Percentiles rank a stretch among this genome's conserved stretches.
These are phyloP conservation scores for Drosophila pseudoobscura DNA, from an alignment of 1,140 invertebrate genomes.

Conservation along the genomic window DNA sequence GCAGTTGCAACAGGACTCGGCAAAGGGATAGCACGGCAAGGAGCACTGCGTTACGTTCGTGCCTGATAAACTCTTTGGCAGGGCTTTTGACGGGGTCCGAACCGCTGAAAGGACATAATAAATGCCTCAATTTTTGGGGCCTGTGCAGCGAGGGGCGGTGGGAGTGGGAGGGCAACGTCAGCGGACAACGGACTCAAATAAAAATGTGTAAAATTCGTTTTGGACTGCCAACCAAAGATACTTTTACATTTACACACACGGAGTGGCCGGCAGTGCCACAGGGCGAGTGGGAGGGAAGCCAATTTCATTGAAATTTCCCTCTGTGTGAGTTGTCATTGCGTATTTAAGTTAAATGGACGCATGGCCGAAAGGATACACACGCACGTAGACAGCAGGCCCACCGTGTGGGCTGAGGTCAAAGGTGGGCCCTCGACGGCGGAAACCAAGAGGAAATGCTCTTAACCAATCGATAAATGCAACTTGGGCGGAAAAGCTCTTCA, in stretches of 20 bases:
- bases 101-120: conserved; percentile 76
- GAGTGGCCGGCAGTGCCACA: neutral
- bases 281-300: conserved; percentile 16
- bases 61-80: conserved; percentile 75
- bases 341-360: conserved; percentile 71
- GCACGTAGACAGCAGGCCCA: conserved; percentile 4
- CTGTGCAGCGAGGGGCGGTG: too few relatives aligned
- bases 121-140: conserved; percentile 48
- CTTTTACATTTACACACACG: neutral
- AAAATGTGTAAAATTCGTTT: conserved; percentile 57
- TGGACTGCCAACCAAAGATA: conserved; percentile 20
- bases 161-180: too few relatives aligned
- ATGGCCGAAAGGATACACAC: conserved; percentile 38
- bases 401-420: conserved; percentile 12
- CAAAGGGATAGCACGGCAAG: conserved; percentile 7
- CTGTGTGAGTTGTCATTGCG: conserved; percentile 56
- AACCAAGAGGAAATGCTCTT: conserved; percentile 3
- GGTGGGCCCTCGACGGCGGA: neutral
- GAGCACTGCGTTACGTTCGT: conserved; percentile 35
- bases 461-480: conserved; percentile 16
- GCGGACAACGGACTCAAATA: conserved; percentile 31
- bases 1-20: conserved; percentile 29
- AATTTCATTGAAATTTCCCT: conserved; percentile 54
- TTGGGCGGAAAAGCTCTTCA: neutral
- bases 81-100: conserved; percentile 57